phyloP scores from a whole-genome alignment of 2,888 invertebrate genomes.

The Brachycybe producta region DNA sequence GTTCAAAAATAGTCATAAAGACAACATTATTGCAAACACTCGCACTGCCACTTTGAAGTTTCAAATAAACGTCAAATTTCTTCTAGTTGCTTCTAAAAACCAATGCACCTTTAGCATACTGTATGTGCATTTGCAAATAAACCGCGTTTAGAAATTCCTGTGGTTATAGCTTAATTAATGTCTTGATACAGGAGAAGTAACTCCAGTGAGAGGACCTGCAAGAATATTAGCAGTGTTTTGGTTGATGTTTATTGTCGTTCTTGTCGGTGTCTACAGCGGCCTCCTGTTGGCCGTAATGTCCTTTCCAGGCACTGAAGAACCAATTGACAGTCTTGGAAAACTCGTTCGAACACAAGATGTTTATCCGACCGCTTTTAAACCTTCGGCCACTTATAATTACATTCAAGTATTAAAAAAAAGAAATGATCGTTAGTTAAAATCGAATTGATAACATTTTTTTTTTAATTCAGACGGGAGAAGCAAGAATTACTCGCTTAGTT shows the following conservation, averaged over 20 bases:
- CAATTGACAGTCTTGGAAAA: slow-evolving; percentile 12
- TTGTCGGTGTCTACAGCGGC: slow-evolving; percentile 16
- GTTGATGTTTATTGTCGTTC: slow-evolving; percentile 14
- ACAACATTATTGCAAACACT: too few relatives aligned
- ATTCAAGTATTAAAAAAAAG: slow-evolving; percentile 5
- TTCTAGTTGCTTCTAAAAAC: too few relatives aligned
- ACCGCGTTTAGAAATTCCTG: too few relatives aligned
- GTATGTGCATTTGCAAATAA: too few relatives aligned
- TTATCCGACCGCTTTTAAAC: background rate
- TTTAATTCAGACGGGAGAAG: too few relatives aligned
- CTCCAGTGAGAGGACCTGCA: background rate
- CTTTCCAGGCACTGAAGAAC: slow-evolving; percentile 8
- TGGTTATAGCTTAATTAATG: background rate
- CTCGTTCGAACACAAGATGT: background rate
- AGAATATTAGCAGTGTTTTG: slow-evolving; percentile 9
- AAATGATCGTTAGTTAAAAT: too few relatives aligned
- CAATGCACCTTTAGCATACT: too few relatives aligned
- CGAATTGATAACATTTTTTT: background rate
- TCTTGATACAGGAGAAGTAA: slow-evolving; percentile 10
- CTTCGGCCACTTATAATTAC: slow-evolving; percentile 5
- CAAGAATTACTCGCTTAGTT: too few relatives aligned
- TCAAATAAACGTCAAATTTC: too few relatives aligned
- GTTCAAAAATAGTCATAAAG: too few relatives aligned
- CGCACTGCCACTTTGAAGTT: too few relatives aligned
- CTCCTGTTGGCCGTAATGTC: slow-evolving; percentile 14